Conservation (phyloP, 1,140 invertebrate species). For the Nixonia krombeini region DNA sequence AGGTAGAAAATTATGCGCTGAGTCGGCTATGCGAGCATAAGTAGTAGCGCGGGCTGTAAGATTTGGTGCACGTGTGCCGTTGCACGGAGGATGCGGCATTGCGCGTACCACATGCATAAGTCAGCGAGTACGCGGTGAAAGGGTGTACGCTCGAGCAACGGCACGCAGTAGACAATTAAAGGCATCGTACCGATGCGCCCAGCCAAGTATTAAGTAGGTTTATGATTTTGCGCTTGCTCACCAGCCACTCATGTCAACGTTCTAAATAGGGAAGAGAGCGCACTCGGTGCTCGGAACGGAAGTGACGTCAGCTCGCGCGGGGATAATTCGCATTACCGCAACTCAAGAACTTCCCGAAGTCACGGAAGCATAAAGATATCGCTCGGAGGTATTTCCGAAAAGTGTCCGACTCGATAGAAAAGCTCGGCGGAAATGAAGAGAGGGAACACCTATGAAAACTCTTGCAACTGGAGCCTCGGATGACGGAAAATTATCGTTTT, state of each 20-base stretch:
- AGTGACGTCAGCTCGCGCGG: constrained; percentile 43
- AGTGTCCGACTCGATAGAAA: constrained; percentile 45
- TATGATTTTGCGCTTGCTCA: constrained; percentile 33
- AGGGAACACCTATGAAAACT: constrained; percentile 5
- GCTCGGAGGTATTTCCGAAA: constrained; percentile 46
- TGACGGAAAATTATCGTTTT: constrained; percentile 6
- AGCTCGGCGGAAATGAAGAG: constrained; percentile 30
- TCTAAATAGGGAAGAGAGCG: constrained; percentile 24
- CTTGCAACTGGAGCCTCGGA: constrained; percentile 18
- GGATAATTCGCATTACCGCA: constrained; percentile 41
- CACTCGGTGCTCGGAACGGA: constrained; percentile 18
- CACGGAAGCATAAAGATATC: constrained; percentile 49
- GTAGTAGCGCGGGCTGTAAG: not conserved
- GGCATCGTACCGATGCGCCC: constrained; percentile 13
- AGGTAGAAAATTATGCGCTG: not conserved
- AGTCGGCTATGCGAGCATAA: not conserved
- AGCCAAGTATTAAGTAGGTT: constrained; percentile 37
- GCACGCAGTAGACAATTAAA: constrained; percentile 23
- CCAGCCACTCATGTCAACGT: constrained; percentile 26
- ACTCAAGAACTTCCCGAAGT: constrained; percentile 35
- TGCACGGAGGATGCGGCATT: not conserved
- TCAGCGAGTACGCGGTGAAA: not conserved
- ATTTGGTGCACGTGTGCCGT: not conserved
- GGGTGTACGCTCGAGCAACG: not conserved
- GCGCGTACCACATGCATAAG: not conserved